These are phyloP conservation scores for Bombus sylvicola DNA, from an alignment of 1,140 invertebrate genomes.

Conservation along the genomic window DNA sequence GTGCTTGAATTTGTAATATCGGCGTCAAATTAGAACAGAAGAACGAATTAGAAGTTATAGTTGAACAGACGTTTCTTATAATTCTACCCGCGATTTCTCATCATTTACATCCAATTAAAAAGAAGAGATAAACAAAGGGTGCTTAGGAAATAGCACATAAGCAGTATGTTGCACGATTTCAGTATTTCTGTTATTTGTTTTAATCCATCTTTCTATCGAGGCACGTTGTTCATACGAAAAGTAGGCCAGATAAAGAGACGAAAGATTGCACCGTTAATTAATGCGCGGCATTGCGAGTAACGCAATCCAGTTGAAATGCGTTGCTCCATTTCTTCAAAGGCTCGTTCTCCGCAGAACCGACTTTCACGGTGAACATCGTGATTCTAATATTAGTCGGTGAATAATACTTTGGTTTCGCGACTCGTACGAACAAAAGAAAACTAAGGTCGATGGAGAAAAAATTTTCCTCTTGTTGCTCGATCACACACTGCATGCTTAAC, in stretches of 20 bases:
- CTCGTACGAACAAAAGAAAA: constrained; percentile 47
- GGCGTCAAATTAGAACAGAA: not conserved
- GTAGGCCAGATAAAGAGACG: constrained; percentile 7
- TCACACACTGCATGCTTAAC: no score
- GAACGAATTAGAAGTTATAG: not conserved
- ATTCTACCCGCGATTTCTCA: not conserved
- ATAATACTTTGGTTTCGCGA: constrained; percentile 61
- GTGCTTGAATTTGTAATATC: not conserved
- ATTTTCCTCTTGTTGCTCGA: constrained; percentile 16
- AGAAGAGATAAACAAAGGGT: not conserved
- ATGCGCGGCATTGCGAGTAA: constrained; percentile 4
- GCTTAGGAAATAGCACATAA: not conserved
- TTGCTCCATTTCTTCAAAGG: constrained; percentile 41
- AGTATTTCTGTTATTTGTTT: no score
- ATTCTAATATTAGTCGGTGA: constrained; percentile 70
- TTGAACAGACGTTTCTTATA: not conserved
- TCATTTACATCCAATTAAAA: not conserved
- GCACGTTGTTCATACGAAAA: not conserved
- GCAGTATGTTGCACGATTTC: not conserved
- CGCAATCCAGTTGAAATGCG: constrained; percentile 4
- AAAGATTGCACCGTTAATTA: constrained; percentile 26
- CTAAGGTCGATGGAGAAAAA: not conserved
- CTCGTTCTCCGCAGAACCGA: constrained; percentile 20
- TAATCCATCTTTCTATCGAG: not conserved
- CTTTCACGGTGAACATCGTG: constrained; percentile 56